Percentiles rank a stretch among this genome's conserved stretches.
Evolutionary conservation across 1,140 invertebrate species (phyloP).

Genomic region (Chelonus insularis): DNA sequence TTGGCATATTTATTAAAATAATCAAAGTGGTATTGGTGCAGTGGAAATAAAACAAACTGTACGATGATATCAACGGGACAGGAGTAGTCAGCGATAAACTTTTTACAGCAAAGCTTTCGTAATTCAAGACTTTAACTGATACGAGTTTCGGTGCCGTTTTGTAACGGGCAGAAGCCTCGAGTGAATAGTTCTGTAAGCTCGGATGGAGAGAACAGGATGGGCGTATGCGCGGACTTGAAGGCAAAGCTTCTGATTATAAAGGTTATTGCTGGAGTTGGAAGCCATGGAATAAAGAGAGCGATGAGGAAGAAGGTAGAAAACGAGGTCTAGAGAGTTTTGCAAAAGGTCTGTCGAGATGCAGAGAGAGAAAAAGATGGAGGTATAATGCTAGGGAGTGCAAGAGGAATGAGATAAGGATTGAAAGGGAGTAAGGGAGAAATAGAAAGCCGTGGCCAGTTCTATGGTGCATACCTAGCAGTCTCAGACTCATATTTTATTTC

Average conservation of each 20-base stretch:
- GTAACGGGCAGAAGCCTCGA: constrained; percentile 32
- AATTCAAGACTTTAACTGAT: constrained; percentile 29
- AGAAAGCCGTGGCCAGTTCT: constrained; percentile 17
- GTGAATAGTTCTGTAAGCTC: constrained; percentile 30
- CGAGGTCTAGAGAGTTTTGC: constrained; percentile 7
- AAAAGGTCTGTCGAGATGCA: neutral
- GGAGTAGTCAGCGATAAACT: constrained; percentile 28
- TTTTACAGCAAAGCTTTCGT: constrained; percentile 31
- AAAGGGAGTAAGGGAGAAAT: constrained; percentile 34
- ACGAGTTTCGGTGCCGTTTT: constrained; percentile 26
- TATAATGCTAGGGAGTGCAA: constrained; percentile 26
- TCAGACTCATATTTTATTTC: constrained; percentile 46
- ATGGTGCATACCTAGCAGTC: constrained; percentile 27
- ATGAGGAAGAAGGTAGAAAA: constrained; percentile 26
- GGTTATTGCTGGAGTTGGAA: constrained; percentile 45
- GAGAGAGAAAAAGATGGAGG: constrained; percentile 22
- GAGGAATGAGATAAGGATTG: constrained; percentile 45
- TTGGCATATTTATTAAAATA: neutral
- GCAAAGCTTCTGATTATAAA: constrained; percentile 51
- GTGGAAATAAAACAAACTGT: neutral
- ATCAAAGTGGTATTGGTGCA: constrained; percentile 12
- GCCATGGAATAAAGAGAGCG: constrained; percentile 33
- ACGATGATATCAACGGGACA: neutral
- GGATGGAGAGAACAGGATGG: constrained; percentile 22
- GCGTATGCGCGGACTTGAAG: constrained; percentile 26